Evolutionary conservation across 2,888 invertebrate genomes (phyloP), one percentile per base, ranked within the genome.

Genomic region (Apotomis capreana): DNA sequence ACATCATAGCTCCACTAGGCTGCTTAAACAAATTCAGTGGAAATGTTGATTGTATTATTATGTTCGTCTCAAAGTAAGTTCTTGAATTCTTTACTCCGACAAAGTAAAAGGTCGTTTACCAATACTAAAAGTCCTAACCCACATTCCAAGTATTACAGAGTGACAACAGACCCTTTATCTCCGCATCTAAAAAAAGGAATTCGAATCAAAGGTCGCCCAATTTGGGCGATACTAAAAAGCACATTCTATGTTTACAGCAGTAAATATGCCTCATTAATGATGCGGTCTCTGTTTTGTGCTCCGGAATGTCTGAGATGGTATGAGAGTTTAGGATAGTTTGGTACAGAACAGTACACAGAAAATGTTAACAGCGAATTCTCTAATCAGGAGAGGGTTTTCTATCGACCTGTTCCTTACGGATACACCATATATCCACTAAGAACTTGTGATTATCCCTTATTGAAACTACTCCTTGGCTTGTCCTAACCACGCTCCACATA

Each of bases 251-350:
- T 71, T 76, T 71, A 73, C 61, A 70, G 74, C 75, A 78, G 78
- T 83, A 81, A 80, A 81, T 78, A 82, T 81, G 79, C 79, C 76
- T 81, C 80, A 81, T 82, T 78, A 82, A 81, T 79, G 83, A 83
- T 82, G 79, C 82, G 81, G 84, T 79, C 81, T 78, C 67, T 83
- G 83, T 84, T 84, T 85, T 85, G 79, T 81, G 75, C 73, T 71
- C 68, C 46, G 77, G 83, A 82, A 87, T 84, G 82, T 76, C 68
- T 69, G 75, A 77, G 79, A 81, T 73, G 81, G 80, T 80, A 58
- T 70, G 72, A 55, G 64, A 61, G 70, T 64, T 73, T 73, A 71
- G 73, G 68, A 69, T 69, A 49, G 44, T 70, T 74, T 65, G 52
- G 68, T 44, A 26, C 36, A 70, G 49, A 52, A 55, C 64, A 36